Conservation (phyloP, 2,888 invertebrate species). For the Carterocephalus palaemon region DNA sequence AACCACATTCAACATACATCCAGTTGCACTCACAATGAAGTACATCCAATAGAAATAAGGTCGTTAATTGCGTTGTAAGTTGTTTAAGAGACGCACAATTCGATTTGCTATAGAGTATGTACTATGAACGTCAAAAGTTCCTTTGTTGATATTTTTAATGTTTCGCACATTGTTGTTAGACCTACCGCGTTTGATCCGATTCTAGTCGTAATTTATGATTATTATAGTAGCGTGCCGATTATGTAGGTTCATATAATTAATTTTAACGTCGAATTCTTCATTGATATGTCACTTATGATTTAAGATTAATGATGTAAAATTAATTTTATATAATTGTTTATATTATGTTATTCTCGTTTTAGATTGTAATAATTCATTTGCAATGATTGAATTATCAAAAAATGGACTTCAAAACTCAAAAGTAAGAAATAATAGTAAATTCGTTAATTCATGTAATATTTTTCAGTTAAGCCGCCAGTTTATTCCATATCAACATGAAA, state of each 20-base stretch:
- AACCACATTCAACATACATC: constrained; percentile 38
- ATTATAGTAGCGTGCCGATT: constrained; percentile 73
- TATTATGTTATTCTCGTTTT: no score
- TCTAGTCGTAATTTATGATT: constrained; percentile 74
- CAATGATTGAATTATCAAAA: no score
- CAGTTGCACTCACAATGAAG: constrained; percentile 25
- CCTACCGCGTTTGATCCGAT: constrained; percentile 76
- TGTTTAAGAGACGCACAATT: constrained; percentile 28
- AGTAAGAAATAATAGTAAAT: no score
- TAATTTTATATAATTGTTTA: no score
- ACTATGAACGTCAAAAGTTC: constrained; percentile 76
- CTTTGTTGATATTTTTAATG: constrained; percentile 79
- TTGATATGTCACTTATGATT: constrained; percentile 59
- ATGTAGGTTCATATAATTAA: constrained; percentile 74
- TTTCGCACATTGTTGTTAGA: constrained; percentile 77
- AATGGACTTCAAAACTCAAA: no score
- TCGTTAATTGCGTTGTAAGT: constrained; percentile 31
- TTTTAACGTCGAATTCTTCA: constrained; percentile 71
- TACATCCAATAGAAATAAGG: constrained; percentile 38
- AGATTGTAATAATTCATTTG: no score
- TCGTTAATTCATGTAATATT: no score
- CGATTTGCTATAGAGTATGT: constrained; percentile 54
- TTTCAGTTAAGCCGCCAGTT: no score
- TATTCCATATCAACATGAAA: no score
- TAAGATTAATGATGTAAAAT: constrained; percentile 45